A percentile compares a stretch with the other conserved stretches of the same genome.
These are phyloP conservation scores for Chiridota heheva DNA, from an alignment of 35 echinoderm and acorn worm species.

Conservation along the genomic window DNA sequence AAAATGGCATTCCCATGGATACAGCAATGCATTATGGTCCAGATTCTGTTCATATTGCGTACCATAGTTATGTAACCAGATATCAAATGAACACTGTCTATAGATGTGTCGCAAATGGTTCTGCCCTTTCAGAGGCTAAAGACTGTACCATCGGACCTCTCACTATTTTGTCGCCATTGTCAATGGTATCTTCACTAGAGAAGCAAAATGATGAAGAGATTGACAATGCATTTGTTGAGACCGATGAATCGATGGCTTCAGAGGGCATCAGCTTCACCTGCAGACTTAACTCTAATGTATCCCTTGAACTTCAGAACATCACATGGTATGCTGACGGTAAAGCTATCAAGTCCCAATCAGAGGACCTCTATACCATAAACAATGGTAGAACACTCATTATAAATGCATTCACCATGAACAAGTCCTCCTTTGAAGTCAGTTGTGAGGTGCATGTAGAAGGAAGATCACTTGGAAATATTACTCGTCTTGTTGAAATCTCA, in stretches of 20 bases:
- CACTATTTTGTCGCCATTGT: constrained; percentile 18
- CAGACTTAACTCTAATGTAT: constrained; percentile 27
- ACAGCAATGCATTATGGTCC: constrained; percentile 10
- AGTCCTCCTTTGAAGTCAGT: constrained; percentile 18
- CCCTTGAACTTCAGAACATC: constrained; percentile 10
- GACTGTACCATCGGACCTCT: constrained; percentile 36
- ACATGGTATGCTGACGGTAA: constrained; percentile 33
- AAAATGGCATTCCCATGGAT: constrained; percentile 6
- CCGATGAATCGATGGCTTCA: constrained; percentile 19
- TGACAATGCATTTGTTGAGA: no score
- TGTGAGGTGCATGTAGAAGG: constrained; percentile 37
- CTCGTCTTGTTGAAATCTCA: constrained; percentile 24
- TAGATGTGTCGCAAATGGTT: constrained; percentile 14
- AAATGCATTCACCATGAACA: constrained; percentile 11
- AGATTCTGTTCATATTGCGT: constrained; percentile 10
- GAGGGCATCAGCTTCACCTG: constrained; percentile 34
- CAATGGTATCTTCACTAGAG: constrained; percentile 16
- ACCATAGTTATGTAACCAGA: constrained; percentile 1
- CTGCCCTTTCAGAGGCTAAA: background rate
- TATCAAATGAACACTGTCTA: background rate
- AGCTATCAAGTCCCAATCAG: background rate
- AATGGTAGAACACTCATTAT: constrained; percentile 18
- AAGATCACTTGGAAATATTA: constrained; percentile 36
- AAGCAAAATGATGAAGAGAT: background rate
- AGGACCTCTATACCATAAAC: constrained; percentile 10